These are phyloP conservation scores for Phragmatobia fuliginosa DNA, from an alignment of 2,888 invertebrate species.

Conservation along the genomic window DNA sequence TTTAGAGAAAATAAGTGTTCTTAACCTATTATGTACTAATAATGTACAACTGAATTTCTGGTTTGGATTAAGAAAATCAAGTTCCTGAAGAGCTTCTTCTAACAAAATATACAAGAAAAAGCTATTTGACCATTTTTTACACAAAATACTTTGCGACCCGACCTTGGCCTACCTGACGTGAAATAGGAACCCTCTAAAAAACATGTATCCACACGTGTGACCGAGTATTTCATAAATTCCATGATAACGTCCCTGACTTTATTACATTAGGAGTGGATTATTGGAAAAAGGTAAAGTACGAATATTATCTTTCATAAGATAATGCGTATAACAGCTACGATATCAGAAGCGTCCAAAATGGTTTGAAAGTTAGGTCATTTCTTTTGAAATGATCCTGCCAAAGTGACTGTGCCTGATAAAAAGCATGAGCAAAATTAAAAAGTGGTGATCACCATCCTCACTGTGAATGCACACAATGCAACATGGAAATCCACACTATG, in stretches of 20 bases:
- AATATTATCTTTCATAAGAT: neutral
- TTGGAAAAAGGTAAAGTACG: conserved; percentile 6
- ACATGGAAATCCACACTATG: too few species aligned
- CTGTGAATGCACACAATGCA: too few species aligned
- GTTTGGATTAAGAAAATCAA: neutral
- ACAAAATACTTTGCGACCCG: neutral
- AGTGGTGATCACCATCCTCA: too few species aligned
- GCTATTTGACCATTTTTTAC: neutral
- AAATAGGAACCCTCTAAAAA: neutral
- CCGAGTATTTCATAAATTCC: conserved; percentile 1
- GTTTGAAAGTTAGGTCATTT: neutral
- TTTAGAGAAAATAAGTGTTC: too few species aligned
- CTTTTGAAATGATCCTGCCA: too few species aligned
- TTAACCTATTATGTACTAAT: too few species aligned
- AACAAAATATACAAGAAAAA: neutral
- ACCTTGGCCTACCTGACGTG: neutral
- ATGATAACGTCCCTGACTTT: neutral
- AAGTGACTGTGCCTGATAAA: too few species aligned
- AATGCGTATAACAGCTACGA: neutral
- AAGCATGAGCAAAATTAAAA: too few species aligned
- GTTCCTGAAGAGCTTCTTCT: neutral
- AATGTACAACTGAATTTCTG: neutral
- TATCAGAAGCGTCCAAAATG: neutral
- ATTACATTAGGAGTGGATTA: neutral
- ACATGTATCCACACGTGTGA: neutral